Evolutionary conservation across 2,888 invertebrate genomes (phyloP), one percentile per base, ranked within the genome.

Genomic region (Ganaspis brasiliensis): DNA sequence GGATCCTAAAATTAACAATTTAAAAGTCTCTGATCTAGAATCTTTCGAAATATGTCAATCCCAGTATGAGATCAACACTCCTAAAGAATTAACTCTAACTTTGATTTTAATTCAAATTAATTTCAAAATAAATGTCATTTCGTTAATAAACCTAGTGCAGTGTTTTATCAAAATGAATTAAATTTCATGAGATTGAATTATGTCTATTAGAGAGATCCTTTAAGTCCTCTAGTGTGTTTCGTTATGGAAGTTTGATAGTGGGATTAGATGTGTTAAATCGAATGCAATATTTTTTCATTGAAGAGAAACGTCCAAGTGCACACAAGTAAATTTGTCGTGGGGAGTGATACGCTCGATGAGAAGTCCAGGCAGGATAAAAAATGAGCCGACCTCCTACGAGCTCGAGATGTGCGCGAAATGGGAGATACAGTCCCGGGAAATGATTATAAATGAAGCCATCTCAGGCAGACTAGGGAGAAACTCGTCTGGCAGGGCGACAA

Each of bases 381-480:
- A 82, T 75, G 79, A 80, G 72, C 70, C 75, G 71, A 73, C 76
- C 76, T 82, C 74, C 73, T 77, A 75, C 73, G 76, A 78, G 76
- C 80, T 76, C 77, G 76, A 74, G 75, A 73, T 80, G 81, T 76
- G 80, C 82, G 80, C 78, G 81, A 81, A 84, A 82, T 81, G 84
- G 81, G 84, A 86, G 88, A 89, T 88, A 85, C 87, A 87, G 86
- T 86, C 86, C 79, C 84, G 78, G 87, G 87, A 89, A 90, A 90
- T 89, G 89, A 89, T 90, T 90, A 90, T 89, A 90, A 90, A 90
- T 90, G 90, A 90, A 90, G 87, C 89, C 86, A 88, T 88, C 88
- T 84, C 79, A 81, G 80, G 80, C 61, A 79, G 80, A 82, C 74
- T 83, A 72, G 74, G 78, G 81, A 83, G 84, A 81, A 85, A 86